Conservation (phyloP, 2,888 invertebrate species). For the Drosophila flavopinicola region DNA sequence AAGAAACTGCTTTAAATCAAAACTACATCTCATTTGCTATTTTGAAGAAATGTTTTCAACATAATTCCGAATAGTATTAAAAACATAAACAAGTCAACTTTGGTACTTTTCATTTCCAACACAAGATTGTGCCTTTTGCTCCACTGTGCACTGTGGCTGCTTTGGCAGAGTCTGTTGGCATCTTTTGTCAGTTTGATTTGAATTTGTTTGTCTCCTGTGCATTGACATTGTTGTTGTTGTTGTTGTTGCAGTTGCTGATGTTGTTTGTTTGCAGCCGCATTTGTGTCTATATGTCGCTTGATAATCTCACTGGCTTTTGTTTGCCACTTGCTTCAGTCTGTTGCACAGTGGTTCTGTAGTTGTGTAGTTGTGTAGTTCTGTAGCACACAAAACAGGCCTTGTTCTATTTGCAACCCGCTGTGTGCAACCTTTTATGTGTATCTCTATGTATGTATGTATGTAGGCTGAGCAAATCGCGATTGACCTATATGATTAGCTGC, state of each 20-base stretch:
- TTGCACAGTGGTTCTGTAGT: slow-evolving; percentile 7
- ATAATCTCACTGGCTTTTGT: slow-evolving; percentile 66
- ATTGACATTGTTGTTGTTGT: slow-evolving; percentile 34
- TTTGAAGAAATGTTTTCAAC: no score
- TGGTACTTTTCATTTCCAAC: no score
- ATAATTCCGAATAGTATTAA: no score
- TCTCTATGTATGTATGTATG: not conserved
- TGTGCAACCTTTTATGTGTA: slow-evolving; percentile 1
- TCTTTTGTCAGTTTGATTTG: slow-evolving; percentile 72
- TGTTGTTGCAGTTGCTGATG: slow-evolving; percentile 31
- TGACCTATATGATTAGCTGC: slow-evolving; percentile 56
- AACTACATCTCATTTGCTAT: no score
- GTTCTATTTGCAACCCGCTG: slow-evolving; percentile 32
- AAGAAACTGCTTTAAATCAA: no score
- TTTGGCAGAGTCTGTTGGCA: slow-evolving; percentile 12
- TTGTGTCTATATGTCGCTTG: slow-evolving; percentile 63
- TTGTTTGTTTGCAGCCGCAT: slow-evolving; percentile 51
- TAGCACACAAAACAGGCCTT: not conserved
- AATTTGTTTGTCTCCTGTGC: slow-evolving; percentile 73
- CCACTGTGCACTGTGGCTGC: slow-evolving; percentile 2
- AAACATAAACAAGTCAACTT: no score
- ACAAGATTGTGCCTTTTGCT: not conserved
- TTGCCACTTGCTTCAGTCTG: slow-evolving; percentile 27
- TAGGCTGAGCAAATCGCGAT: slow-evolving; percentile 40
- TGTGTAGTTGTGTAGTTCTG: no score